Evolutionary conservation across 92 coral and sea anemone species (phyloP).

Genomic region (Actinostola sp.): DNA sequence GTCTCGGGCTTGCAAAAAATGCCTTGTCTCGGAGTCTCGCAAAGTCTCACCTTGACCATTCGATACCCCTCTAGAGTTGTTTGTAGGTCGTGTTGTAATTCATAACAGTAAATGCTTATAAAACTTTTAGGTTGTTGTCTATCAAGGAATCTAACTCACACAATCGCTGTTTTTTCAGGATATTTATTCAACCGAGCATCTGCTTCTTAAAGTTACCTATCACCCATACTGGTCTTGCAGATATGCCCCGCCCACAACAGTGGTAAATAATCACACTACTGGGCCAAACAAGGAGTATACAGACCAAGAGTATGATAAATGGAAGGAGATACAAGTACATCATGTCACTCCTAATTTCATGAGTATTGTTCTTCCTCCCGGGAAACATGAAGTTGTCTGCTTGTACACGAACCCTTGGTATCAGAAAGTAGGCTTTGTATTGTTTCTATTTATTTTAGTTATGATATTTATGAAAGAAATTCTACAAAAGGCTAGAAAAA

Average conservation of each 20-base stretch:
- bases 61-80: no score
- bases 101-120: no score
- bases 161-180: slow-evolving; percentile 41
- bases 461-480: slow-evolving; percentile 29
- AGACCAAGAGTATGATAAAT: slow-evolving; percentile 40
- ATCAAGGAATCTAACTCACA: no score
- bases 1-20: no score
- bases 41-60: no score
- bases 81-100: no score
- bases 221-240: slow-evolving; percentile 83
- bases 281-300: slow-evolving; percentile 14
- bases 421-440: slow-evolving; percentile 68
- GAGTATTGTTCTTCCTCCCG: slow-evolving; percentile 74
- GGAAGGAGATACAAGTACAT: slow-evolving; percentile 58
- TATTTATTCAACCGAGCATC: slow-evolving; percentile 61
- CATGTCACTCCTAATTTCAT: slow-evolving; percentile 83
- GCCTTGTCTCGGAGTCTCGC: no score
- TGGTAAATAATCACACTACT: neutral
- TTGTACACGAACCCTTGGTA: slow-evolving; percentile 67
- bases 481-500: neutral
- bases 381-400: slow-evolving; percentile 64
- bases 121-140: no score
- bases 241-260: slow-evolving; percentile 22
- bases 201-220: slow-evolving; percentile 74
- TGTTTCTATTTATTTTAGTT: slow-evolving; percentile 35